phyloP scores from a whole-genome alignment of 2,888 invertebrate genomes.

The Andrena camellia region DNA sequence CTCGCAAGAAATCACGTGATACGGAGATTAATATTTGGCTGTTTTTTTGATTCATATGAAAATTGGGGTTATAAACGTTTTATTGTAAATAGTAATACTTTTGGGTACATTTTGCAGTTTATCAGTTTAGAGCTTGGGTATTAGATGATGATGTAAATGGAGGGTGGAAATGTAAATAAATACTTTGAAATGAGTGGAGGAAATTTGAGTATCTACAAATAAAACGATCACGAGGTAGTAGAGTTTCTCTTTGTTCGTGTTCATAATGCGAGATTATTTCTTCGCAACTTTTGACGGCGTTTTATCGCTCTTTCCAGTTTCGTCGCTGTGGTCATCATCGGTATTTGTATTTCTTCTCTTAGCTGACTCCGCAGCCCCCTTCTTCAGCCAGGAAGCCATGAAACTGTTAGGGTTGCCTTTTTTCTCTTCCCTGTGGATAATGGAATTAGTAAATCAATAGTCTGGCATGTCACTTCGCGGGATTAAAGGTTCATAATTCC shows the following conservation, averaged over 20 bases:
- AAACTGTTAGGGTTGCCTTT: constrained; percentile 73
- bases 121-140: too few species aligned
- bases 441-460: constrained; percentile 71
- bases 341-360: constrained; percentile 82
- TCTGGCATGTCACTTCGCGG: constrained; percentile 48
- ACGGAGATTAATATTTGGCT: too few species aligned
- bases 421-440: constrained; percentile 79
- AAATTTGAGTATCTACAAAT: not conserved
- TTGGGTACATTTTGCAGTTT: too few species aligned
- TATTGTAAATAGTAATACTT: too few species aligned
- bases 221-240: not conserved
- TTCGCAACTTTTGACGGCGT: constrained; percentile 50
- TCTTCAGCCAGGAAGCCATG: constrained; percentile 85
- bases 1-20: too few species aligned
- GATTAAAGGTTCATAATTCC: constrained; percentile 57
- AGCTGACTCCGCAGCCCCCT: constrained; percentile 83
- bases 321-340: constrained; percentile 75
- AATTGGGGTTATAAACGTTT: too few species aligned
- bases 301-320: constrained; percentile 61
- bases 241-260: not conserved
- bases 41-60: too few species aligned
- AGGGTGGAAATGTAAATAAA: too few species aligned
- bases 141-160: too few species aligned
- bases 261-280: constrained; percentile 21
- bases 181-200: too few species aligned